Base-by-base conservation (phyloP, 1,140 invertebrate genomes). In the Anastrepha obliqua region DNA sequence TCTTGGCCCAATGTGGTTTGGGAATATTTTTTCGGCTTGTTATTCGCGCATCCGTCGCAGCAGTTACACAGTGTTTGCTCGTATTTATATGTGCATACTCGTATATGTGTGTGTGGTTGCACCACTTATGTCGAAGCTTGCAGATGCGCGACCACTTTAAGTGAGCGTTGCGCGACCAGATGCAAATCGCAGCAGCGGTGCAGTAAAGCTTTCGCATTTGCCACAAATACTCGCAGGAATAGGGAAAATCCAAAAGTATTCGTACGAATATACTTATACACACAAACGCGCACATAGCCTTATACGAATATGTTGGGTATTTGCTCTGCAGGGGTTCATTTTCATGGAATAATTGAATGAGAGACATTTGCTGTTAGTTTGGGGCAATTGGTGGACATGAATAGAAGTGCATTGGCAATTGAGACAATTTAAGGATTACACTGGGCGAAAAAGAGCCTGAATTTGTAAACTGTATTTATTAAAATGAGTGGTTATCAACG, bases 291-390 rank as follows among this genome's bases (percentile, higher is more conserved):
- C 6, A 55, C 2, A 55, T 55, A 8, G 51, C 6, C 51, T 55
- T 3, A 2, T 55, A 11, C 51, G 11, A 55, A 55, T 55, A 55
- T 55, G 11, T 7, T 74, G 39, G 42, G 42, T 15, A 29, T 58
- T 58, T 81, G 47, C 74, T 81, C 74, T n/a, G n/a, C 74, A 81
- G 47, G 74, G n/a, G 51, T 81, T 81, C 74, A 81, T 47, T 29
- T 81, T 81, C 74, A 81, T 55, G 74, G 74, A 81, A 81, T 29
- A 81, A 81, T 51, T 81, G 74, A 81, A 81, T 81, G 74, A 58
- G 74, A 29, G 74, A 29, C 74, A 81, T 29, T 81, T 51, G 74
- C n/a, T 55, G n/a, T 9, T 81, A 29, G 47, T 55, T 81, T 2
- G n/a, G 7, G 47, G 47, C 51, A 58, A 81, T 81, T 29, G 74